phyloP scores from a whole-genome alignment of 1,140 invertebrate genomes.

The Phortica variegata region DNA sequence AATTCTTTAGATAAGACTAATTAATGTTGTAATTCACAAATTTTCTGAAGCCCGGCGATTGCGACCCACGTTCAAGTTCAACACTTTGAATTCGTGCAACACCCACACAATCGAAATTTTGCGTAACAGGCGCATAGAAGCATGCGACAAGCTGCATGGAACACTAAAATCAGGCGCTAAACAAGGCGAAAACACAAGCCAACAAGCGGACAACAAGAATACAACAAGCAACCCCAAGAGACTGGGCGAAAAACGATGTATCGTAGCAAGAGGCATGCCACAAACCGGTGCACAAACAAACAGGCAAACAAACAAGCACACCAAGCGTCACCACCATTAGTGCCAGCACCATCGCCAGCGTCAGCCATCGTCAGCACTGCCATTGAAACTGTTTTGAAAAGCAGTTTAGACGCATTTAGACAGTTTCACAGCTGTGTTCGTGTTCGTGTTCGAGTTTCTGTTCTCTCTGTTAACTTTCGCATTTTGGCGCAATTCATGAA shows the following conservation, averaged over 20 bases:
- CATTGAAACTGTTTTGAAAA: conserved; percentile 46
- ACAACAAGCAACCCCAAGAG: conserved; percentile 5
- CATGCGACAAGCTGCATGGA: not conserved
- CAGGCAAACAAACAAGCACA: conserved; percentile 20
- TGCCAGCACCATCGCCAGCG: too few relatives aligned
- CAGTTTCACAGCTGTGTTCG: too few relatives aligned
- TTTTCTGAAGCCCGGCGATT: conserved; percentile 10
- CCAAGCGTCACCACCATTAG: conserved; percentile 17
- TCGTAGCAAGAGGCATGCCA: too few relatives aligned
- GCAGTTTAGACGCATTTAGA: too few relatives aligned
- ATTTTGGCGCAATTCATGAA: too few relatives aligned
- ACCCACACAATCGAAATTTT: conserved; percentile 41
- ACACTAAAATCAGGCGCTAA: not conserved
- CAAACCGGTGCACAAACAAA: conserved; percentile 9
- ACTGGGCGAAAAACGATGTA: conserved; percentile 23
- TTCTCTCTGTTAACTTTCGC: too few relatives aligned
- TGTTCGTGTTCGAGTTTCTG: too few relatives aligned
- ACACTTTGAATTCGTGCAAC: conserved; percentile 20
- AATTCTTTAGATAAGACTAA: too few relatives aligned
- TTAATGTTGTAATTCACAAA: too few relatives aligned
- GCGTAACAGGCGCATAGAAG: conserved; percentile 40
- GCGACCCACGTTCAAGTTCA: conserved; percentile 7
- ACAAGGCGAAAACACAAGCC: conserved; percentile 11
- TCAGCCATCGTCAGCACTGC: too few relatives aligned
- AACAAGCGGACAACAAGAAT: conserved; percentile 8